phyloP scores from a whole-genome alignment of 2,113 vertebrate species.

The Vulpes ferrilata region DNA sequence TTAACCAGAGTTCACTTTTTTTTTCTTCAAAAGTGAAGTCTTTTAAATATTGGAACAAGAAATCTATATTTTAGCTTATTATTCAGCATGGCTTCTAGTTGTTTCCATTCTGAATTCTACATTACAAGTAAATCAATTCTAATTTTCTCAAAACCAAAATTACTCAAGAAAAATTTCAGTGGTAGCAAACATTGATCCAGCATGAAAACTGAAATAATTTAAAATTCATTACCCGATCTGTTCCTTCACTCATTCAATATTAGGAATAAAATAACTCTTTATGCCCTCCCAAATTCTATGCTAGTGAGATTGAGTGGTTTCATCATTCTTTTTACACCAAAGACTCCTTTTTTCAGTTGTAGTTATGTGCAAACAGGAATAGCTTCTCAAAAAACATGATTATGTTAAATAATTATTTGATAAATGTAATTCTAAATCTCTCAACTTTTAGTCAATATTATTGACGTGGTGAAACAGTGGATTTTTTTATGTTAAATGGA shows the following conservation, averaged over 20 bases:
- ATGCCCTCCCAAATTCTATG: background rate
- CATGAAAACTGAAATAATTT: slow-evolving; percentile 72
- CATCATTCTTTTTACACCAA: slow-evolving; percentile 30
- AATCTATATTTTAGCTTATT: slow-evolving; percentile 73
- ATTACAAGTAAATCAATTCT: slow-evolving; percentile 77
- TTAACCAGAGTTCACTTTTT: slow-evolving; percentile 32
- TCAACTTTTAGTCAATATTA: slow-evolving; percentile 39
- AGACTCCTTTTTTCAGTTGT: background rate
- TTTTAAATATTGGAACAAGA: slow-evolving; percentile 63
- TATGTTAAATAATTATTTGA: slow-evolving; percentile 51
- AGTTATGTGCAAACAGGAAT: background rate
- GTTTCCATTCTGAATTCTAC: slow-evolving; percentile 66
- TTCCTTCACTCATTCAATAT: background rate
- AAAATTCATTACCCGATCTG: slow-evolving; percentile 65
- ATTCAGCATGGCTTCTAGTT: slow-evolving; percentile 59
- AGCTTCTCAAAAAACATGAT: background rate
- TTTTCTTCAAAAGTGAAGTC: slow-evolving; percentile 31
- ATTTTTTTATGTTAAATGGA: slow-evolving; percentile 44
- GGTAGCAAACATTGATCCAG: slow-evolving; percentile 67
- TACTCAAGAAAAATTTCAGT: slow-evolving; percentile 33
- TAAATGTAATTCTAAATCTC: slow-evolving; percentile 46
- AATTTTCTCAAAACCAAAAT: slow-evolving; percentile 79
- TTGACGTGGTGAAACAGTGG: slow-evolving; percentile 42
- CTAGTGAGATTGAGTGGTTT: background rate
- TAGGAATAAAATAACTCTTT: slow-evolving; percentile 62